Conservation (phyloP, 2,888 invertebrate species). For the Nebria salina region DNA sequence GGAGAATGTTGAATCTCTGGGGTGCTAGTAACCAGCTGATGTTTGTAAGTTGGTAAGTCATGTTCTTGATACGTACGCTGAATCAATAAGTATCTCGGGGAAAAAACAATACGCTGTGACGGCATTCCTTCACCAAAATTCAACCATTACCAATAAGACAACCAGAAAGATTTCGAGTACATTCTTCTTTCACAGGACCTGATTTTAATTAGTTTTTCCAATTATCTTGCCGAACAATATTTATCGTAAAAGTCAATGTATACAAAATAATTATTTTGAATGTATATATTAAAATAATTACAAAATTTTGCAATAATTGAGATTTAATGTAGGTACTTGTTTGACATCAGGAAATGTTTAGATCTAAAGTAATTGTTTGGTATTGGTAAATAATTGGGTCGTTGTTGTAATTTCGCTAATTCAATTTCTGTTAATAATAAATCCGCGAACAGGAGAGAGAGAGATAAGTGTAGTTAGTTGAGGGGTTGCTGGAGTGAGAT, state of each 20-base stretch:
- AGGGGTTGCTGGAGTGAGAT: constrained; percentile 3
- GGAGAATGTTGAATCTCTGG: constrained; percentile 29
- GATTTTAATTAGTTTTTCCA: no score
- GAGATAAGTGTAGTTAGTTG: constrained; percentile 20
- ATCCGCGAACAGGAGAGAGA: constrained; percentile 7
- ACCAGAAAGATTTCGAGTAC: neutral
- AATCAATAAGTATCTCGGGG: constrained; percentile 22
- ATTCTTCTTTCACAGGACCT: neutral
- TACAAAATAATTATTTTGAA: neutral
- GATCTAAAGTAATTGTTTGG: constrained; percentile 26
- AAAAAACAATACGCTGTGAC: constrained; percentile 5
- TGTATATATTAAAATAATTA: neutral
- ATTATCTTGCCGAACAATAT: no score
- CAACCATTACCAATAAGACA: neutral
- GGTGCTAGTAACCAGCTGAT: constrained; percentile 19
- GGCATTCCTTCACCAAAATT: constrained; percentile 17
- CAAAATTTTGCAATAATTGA: neutral
- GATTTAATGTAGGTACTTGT: neutral
- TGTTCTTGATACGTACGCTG: constrained; percentile 33
- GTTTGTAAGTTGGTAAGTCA: constrained; percentile 16
- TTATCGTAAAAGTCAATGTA: no score
- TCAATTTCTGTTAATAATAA: constrained; percentile 34
- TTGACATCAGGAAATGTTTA: constrained; percentile 2
- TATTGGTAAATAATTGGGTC: constrained; percentile 31
- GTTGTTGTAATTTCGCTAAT: constrained; percentile 39